Evolutionary conservation across 2,113 vertebrate genomes (phyloP), one percentile per base, ranked within the genome.

Genomic region (Indri indri): DNA sequence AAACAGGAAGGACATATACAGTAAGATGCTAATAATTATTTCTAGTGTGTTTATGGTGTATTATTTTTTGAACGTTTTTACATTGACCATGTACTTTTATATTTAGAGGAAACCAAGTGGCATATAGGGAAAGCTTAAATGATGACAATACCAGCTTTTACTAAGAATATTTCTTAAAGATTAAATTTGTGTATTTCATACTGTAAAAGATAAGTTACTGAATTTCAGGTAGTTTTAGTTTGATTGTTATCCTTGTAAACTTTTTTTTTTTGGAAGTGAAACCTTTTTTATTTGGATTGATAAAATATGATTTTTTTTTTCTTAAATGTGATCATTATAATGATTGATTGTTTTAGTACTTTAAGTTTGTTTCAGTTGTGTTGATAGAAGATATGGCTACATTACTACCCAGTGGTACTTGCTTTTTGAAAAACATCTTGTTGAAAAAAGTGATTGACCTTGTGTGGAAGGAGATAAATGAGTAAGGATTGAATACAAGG

Each of bases 221-320:
- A 95, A 65, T 83, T 91, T 90, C 17, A 88, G 84, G 65, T 73
- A 66, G 25, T 82, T 63, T 88, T 92, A 92, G 52, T 91, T 90
- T 86, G 40, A 6, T 5, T 92, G 74, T 81, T 90, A 52, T 32
- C 89, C 92, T 95, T 76, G 25, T 68, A 81, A 81, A 42, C 40
- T 10, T 10, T 73, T 90, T 70, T 76, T 81, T 47, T 52, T 30
- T 85, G 50, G 20, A 73, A 88, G 52, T 80, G 22, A 90, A 88
- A 3, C 14, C 47, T 42, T 85, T 90, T 79, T 47, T 59, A 13
- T 50, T 91, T n/a, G 30, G n/a, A 18, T 66, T 90, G 57, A 81
- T 83, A 40, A 66, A 96, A 91, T 52, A n/a, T 47, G 22, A 25
- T 71, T 59, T 16, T n/a, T 16, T n/a, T 52, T 86, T 89, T 18